A percentile compares a stretch with the other conserved stretches of the same genome.
Conservation (phyloP, 2,888 invertebrate species). For the Cephonodes hylas region DNA sequence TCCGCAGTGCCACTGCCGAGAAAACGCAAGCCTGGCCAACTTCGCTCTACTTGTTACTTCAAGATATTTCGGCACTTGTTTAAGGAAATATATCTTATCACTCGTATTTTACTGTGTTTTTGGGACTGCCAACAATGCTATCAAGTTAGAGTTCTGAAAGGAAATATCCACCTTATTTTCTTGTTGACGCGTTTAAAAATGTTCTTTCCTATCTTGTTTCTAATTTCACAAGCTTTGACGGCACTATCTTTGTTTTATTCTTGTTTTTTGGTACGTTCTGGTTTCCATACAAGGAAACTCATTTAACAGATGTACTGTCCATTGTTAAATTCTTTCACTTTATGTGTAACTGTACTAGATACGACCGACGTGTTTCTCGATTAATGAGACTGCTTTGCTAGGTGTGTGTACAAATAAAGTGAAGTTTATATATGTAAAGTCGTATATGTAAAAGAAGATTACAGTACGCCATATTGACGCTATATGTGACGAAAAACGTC, state of each 20-base stretch:
- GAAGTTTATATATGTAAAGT: too few species aligned
- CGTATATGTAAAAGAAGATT: too few species aligned
- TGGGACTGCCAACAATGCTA: neutral
- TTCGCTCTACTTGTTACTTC: neutral
- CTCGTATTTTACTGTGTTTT: neutral
- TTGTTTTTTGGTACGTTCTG: neutral
- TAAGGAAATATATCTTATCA: conserved; percentile 14
- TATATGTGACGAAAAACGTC: too few species aligned
- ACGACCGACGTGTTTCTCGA: neutral
- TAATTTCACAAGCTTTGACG: neutral
- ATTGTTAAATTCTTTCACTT: neutral
- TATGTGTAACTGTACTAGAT: neutral
- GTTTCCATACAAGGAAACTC: neutral
- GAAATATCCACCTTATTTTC: neutral
- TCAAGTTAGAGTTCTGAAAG: neutral
- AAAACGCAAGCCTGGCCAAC: conserved; percentile 23
- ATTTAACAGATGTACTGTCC: neutral
- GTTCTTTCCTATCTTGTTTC: conserved; percentile 1
- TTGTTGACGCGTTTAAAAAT: conserved; percentile 2
- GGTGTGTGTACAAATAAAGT: neutral
- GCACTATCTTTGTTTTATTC: neutral
- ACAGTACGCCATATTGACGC: too few species aligned
- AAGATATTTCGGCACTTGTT: conserved; percentile 12
- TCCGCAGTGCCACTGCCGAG: conserved; percentile 32
- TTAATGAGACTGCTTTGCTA: neutral